phyloP scores from a whole-genome alignment of 35 echinoderm and acorn worm species.

The Lytechinus pictus region DNA sequence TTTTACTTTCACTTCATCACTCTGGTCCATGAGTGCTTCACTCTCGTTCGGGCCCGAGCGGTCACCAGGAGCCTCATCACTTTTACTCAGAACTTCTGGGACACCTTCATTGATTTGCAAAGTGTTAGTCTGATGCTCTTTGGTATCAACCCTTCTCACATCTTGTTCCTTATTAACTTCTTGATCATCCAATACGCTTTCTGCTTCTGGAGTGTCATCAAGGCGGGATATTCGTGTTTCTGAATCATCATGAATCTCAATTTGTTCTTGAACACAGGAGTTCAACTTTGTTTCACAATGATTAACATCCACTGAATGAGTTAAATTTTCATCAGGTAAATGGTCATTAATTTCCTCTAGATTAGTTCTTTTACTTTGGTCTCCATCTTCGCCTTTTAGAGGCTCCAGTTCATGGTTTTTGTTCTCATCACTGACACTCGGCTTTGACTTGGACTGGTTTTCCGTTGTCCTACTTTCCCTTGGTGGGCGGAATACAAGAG shows the following conservation, averaged over 20 bases:
- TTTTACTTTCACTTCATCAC: neutral
- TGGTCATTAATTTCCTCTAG: neutral
- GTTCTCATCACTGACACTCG: neutral
- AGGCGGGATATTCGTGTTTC: neutral
- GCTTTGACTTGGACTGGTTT: neutral
- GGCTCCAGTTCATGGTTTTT: neutral
- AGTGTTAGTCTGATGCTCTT: neutral
- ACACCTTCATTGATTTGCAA: neutral
- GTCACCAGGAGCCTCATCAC: neutral
- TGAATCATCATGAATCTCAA: neutral
- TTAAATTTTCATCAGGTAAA: neutral
- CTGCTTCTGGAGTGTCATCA: neutral
- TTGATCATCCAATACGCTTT: neutral
- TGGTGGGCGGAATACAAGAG: constrained; percentile 44
- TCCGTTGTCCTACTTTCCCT: neutral
- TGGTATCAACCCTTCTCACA: neutral
- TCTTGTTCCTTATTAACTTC: neutral
- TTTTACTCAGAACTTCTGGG: neutral
- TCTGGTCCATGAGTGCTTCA: neutral
- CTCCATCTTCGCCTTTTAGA: neutral
- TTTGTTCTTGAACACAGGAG: neutral
- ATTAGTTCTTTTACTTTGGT: neutral
- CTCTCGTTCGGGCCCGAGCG: neutral
- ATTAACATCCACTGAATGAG: neutral
- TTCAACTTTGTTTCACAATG: neutral